Base-by-base conservation (phyloP, 2,888 invertebrate species). In the Machimus rusticus region DNA sequence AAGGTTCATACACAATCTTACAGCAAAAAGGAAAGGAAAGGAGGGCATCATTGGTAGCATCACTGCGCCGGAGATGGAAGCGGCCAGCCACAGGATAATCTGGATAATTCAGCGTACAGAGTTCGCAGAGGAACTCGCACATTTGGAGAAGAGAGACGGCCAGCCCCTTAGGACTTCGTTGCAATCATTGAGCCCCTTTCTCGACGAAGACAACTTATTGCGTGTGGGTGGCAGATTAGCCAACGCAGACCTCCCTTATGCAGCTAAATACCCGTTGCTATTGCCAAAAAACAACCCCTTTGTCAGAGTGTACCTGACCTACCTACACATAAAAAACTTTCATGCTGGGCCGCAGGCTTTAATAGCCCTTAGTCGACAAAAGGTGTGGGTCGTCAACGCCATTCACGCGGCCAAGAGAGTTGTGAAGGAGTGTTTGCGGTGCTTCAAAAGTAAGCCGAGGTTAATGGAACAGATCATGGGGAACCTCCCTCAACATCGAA, bases 331-430 rank as follows among this genome's bases (percentile, higher is more conserved):
- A 5, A 84, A 84, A 3, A 76, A 84, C 51, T 77, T 55, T 55
- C 87, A 87, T 66, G 87, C 76, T 12, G 82, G 82, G 51, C 37
- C 84, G 12, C 84, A 74, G 19, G 37, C 66, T 31, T 43, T 84
- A 43, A 37, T 88, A 23, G 46, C n/a, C 16, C 55, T 86, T 6
- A 23, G 76, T 9, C 55, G 77, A 0, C 86, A 88, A 28, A 8
- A 76, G 28, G 81, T 88, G 8, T 88, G 85, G 77, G 51, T 87
- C 6, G 8, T 84, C 6, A 51, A 79, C 16, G 86, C 39, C 14
- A 74, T 39, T 37, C 46, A 51, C 51, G 9, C 12, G 74, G 46
- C 39, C 12, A 51, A 12, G 12, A 51, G 14, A 12, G 3, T 51
- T 3, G 12, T 51, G 0, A 51, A 12, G 12, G 12, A 51, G 12